Percentiles rank a stretch among this genome's conserved stretches.
phyloP scores from a whole-genome alignment of 2,797 vertebrate species.

The Pteronotus mesoamericanus region DNA sequence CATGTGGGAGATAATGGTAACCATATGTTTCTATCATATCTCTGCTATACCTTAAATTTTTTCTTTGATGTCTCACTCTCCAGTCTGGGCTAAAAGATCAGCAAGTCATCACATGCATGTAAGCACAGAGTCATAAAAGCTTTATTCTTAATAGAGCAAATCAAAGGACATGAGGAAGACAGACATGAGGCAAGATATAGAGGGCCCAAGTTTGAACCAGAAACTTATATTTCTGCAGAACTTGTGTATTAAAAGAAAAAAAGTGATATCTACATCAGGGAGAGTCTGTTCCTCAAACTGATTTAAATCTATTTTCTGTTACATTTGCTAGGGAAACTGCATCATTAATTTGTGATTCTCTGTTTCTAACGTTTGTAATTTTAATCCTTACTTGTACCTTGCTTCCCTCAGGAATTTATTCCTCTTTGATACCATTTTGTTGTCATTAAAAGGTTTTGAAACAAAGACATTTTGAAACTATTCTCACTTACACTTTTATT shows the following conservation, averaged over 20 bases:
- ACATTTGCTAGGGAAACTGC: not conserved
- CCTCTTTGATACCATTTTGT: conserved; percentile 20
- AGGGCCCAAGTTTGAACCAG: not conserved
- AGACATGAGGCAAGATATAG: not conserved
- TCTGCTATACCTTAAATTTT: not conserved
- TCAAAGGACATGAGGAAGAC: not conserved
- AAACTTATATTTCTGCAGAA: not conserved
- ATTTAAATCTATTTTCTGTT: not conserved
- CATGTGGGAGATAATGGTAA: not conserved
- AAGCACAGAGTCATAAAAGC: not conserved
- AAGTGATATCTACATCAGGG: not conserved
- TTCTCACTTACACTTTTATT: conserved; percentile 36
- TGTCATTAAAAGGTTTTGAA: conserved; percentile 7
- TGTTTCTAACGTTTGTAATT: conserved; percentile 24
- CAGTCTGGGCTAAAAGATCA: not conserved
- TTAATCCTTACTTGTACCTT: not conserved
- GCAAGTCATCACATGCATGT: not conserved
- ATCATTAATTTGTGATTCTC: not conserved
- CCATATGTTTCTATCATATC: not conserved
- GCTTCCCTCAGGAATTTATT: not conserved
- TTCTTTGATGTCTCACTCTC: not conserved
- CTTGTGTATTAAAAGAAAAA: not conserved
- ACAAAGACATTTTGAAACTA: conserved; percentile 27
- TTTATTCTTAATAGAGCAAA: not conserved
- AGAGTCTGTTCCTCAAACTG: not conserved